A percentile compares a stretch with the other conserved stretches of the same genome.
phyloP scores from a whole-genome alignment of 1,140 invertebrate species.

The Caenorhabditis briggsae region DNA sequence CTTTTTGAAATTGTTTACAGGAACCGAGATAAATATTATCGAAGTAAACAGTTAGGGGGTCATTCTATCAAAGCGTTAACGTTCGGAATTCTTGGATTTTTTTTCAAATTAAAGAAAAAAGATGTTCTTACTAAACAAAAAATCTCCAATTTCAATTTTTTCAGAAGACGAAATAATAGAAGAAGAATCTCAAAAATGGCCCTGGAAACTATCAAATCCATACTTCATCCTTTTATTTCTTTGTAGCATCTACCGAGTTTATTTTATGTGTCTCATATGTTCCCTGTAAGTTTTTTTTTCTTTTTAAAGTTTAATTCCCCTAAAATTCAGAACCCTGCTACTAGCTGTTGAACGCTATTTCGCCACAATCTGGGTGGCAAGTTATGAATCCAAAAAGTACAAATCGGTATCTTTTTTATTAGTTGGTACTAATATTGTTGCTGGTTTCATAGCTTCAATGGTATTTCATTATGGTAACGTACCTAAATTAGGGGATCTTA shows the following conservation, averaged over 20 bases:
- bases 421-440: neutral
- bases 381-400: neutral
- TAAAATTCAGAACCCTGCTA: neutral
- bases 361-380: slow-evolving; percentile 1
- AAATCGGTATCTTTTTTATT: neutral
- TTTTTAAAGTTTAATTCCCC: neutral
- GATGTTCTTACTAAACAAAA: neutral
- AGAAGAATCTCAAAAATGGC: neutral
- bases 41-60: too few species aligned
- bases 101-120: neutral
- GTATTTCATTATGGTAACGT: slow-evolving; percentile 4
- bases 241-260: neutral
- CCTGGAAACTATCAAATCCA: neutral
- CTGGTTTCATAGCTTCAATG: neutral
- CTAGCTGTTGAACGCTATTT: neutral
- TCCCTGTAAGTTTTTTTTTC: neutral
- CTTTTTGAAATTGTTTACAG: too few species aligned
- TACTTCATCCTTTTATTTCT: neutral
- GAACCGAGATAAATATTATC: too few species aligned
- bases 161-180: neutral
- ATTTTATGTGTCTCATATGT: slow-evolving; percentile 13
- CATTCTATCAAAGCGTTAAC: too few species aligned
- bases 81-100: neutral
- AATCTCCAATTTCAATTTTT: neutral
- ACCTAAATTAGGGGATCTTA: neutral